Conservation (phyloP, 2,113 vertebrate species). For the Pelecanus crispus region DNA sequence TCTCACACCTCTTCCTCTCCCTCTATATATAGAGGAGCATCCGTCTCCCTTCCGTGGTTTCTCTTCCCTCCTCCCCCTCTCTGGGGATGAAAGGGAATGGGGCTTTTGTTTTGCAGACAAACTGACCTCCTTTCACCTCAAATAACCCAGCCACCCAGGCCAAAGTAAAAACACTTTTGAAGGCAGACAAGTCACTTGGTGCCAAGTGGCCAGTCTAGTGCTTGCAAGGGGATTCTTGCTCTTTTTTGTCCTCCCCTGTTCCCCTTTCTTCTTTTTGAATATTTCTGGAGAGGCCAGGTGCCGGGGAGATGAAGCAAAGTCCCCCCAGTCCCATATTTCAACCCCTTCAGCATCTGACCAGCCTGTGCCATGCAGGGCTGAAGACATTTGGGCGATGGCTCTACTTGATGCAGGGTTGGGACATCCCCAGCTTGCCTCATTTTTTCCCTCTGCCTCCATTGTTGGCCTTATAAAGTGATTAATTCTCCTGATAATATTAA, state of each 20-base stretch:
- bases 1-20: background rate
- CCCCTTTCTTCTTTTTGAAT: background rate
- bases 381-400: accelerated
- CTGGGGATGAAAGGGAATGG: conserved; percentile 45
- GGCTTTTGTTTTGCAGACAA: conserved; percentile 53
- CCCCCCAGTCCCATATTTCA: background rate
- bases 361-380: background rate
- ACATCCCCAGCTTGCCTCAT: background rate
- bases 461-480: background rate
- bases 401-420: background rate
- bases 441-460: background rate
- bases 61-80: conserved; percentile 14
- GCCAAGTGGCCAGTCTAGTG: background rate
- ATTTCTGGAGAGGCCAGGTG: background rate
- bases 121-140: conserved; percentile 55
- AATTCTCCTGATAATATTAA: background rate
- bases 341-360: background rate
- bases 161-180: conserved; percentile 59
- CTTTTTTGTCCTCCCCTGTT: accelerated
- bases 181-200: background rate
- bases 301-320: background rate
- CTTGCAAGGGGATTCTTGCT: background rate
- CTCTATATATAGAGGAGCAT: background rate
- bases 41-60: background rate
- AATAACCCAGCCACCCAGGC: conserved; percentile 41